phyloP scores from a whole-genome alignment of 35 echinoderm and acorn worm genomes.

The Lytechinus variegatus region DNA sequence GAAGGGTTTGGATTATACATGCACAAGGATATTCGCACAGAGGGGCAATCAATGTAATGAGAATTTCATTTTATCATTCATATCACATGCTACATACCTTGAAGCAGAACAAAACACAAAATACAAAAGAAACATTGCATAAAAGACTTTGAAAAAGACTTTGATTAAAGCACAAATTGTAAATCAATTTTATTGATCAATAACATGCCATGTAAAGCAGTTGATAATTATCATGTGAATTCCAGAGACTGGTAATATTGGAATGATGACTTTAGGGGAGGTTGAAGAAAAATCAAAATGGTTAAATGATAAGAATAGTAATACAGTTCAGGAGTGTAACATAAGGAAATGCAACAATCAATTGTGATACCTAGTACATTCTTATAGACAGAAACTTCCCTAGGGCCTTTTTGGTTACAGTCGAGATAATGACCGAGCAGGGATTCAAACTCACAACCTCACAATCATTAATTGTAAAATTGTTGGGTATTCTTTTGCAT shows the following conservation, averaged over 20 bases:
- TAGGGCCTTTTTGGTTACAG: too few relatives aligned
- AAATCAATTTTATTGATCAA: conserved; percentile 15
- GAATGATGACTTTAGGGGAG: neutral
- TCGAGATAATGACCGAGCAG: too few relatives aligned
- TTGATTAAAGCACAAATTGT: neutral
- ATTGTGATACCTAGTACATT: too few relatives aligned
- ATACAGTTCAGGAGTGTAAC: too few relatives aligned
- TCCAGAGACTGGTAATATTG: neutral
- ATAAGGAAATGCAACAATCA: too few relatives aligned
- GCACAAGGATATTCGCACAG: neutral
- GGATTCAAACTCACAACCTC: too few relatives aligned
- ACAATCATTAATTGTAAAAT: too few relatives aligned
- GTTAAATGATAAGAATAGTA: too few relatives aligned
- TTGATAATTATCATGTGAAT: neutral
- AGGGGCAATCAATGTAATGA: too few relatives aligned
- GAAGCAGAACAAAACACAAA: neutral
- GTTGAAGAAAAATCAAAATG: neutral
- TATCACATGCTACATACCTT: neutral
- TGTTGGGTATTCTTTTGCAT: too few relatives aligned
- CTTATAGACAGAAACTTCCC: too few relatives aligned
- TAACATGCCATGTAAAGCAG: neutral
- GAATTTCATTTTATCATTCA: neutral
- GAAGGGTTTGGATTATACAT: neutral
- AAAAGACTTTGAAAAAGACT: neutral
- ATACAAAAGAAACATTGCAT: neutral